These are phyloP conservation scores for Otus sunia DNA, from an alignment of 2,113 vertebrate species.

Conservation along the genomic window DNA sequence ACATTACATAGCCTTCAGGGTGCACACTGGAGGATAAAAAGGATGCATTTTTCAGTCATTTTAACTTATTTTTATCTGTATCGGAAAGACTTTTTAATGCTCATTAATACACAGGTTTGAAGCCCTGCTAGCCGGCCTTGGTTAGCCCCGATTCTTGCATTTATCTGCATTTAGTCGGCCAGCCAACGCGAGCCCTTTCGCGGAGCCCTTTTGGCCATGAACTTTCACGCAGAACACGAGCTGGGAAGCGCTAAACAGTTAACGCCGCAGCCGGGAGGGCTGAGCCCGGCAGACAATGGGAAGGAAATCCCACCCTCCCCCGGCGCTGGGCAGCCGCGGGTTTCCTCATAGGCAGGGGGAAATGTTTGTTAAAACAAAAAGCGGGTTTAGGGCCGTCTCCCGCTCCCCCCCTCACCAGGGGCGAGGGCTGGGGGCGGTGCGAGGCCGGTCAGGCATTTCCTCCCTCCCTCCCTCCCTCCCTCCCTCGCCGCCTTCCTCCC, in stretches of 20 bases:
- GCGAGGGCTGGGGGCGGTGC: background rate
- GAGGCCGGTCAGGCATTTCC: background rate
- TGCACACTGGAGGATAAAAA: background rate
- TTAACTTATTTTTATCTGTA: background rate
- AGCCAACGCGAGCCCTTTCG: accelerated
- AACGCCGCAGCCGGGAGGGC: background rate
- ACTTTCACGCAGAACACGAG: background rate
- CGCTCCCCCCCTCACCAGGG: background rate
- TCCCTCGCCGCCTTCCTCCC: background rate
- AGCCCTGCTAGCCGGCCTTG: background rate
- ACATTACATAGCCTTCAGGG: background rate
- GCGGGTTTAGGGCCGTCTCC: background rate
- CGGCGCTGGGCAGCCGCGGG: background rate
- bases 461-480: background rate
- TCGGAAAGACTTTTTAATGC: background rate
- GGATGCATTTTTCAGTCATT: background rate
- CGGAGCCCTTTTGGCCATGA: background rate
- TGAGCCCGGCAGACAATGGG: constrained; percentile 36
- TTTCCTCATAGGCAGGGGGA: background rate
- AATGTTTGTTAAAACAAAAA: constrained; percentile 10
- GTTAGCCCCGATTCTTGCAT: background rate
- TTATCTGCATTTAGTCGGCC: background rate
- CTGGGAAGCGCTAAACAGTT: background rate
- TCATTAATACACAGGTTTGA: background rate
- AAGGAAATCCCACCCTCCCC: constrained; percentile 50